Evolutionary conservation across 2,113 vertebrate species (phyloP).

Genomic region (Calidris pygmaea): DNA sequence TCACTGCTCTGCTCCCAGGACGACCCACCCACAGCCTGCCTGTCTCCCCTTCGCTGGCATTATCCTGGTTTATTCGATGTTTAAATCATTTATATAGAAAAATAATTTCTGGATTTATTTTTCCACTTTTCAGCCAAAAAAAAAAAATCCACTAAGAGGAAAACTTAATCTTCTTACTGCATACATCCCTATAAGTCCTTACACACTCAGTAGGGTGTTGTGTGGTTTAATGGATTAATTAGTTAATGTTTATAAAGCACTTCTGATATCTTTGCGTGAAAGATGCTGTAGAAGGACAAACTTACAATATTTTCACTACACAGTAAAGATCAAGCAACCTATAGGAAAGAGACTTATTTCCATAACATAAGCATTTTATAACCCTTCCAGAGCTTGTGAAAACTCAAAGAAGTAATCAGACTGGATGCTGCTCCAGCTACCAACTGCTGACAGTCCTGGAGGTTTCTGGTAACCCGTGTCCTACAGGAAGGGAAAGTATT

Average conservation of each 20-base stretch:
- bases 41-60: not conserved
- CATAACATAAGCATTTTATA: not conserved
- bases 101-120: not conserved
- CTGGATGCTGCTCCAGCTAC: not conserved
- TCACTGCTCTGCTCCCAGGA: not conserved
- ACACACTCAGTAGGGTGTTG: not conserved
- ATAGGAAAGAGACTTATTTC: not conserved
- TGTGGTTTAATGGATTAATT: slow-evolving; percentile 44
- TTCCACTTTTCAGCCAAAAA: not conserved
- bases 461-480: not conserved
- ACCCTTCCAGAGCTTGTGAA: not conserved
- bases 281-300: slow-evolving; percentile 2
- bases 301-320: not conserved
- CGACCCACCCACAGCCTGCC: not conserved
- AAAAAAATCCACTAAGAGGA: not conserved
- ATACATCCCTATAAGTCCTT: not conserved
- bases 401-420: not conserved
- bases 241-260: not conserved
- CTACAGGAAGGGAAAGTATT: not conserved
- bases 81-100: not conserved
- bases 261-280: not conserved
- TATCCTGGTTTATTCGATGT: not conserved
- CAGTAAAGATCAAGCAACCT: not conserved
- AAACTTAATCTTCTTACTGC: slow-evolving; percentile 11
- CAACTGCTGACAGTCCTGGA: not conserved